These are phyloP conservation scores for Acronicta leporina DNA, from an alignment of 2,888 invertebrate species.

Conservation along the genomic window DNA sequence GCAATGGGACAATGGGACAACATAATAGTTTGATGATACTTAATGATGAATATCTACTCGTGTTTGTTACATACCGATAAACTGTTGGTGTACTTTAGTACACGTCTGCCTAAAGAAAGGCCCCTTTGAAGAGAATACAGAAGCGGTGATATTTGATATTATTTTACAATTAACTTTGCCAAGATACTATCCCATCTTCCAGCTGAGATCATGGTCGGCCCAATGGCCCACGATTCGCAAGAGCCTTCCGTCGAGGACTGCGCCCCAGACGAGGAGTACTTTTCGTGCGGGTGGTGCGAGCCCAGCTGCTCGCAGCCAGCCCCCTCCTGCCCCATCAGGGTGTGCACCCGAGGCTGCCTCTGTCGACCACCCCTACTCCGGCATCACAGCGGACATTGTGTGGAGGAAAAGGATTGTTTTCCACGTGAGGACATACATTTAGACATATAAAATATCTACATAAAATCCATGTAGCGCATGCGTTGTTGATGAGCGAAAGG, in stretches of 20 bases:
- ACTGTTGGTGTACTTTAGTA: no score
- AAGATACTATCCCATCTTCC: background rate
- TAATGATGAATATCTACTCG: background rate
- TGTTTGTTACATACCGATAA: no score
- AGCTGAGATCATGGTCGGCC: slow-evolving; percentile 3
- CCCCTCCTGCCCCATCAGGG: slow-evolving; percentile 64
- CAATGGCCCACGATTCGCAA: slow-evolving; percentile 23
- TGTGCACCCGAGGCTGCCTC: slow-evolving; percentile 76
- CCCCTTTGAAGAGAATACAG: no score
- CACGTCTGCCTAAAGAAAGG: no score
- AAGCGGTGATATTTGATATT: no score
- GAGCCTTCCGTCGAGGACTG: slow-evolving; percentile 74
- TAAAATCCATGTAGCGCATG: no score
- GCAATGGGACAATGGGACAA: no score
- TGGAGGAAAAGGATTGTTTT: slow-evolving; percentile 65
- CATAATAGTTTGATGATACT: no score
- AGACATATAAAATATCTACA: no score
- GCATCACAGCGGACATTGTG: slow-evolving; percentile 74
- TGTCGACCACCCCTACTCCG: slow-evolving; percentile 76
- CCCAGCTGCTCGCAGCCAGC: slow-evolving; percentile 73
- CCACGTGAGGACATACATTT: slow-evolving; percentile 60
- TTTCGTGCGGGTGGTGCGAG: slow-evolving; percentile 80
- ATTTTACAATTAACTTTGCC: no score
- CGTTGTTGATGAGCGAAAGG: no score
- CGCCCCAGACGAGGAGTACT: slow-evolving; percentile 72